These are phyloP conservation scores for Brachyhypopomus gauderio DNA, from an alignment of 2,113 vertebrate genomes.

Conservation along the genomic window DNA sequence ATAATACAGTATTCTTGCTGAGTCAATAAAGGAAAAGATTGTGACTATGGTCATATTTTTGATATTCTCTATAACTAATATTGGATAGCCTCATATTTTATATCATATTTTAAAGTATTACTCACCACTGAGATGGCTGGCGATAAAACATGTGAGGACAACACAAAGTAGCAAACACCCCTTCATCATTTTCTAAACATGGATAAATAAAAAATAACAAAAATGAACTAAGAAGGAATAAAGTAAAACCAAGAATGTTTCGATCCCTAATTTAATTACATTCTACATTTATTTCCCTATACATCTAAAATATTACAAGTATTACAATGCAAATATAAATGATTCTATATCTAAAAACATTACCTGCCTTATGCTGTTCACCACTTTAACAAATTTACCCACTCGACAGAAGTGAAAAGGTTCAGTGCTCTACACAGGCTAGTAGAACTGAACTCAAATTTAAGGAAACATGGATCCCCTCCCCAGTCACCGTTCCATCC, in stretches of 20 bases:
- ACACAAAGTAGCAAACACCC: slow-evolving; percentile 56
- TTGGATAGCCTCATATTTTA: not conserved
- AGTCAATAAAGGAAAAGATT: not conserved
- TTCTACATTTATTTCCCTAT: no score
- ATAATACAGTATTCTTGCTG: not conserved
- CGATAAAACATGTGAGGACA: slow-evolving; percentile 61
- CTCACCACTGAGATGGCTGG: slow-evolving; percentile 68
- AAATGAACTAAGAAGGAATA: not conserved
- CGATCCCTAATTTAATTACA: no score
- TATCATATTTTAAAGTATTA: not conserved
- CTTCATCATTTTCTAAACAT: slow-evolving; percentile 67
- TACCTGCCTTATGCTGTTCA: slow-evolving; percentile 38
- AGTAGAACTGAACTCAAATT: slow-evolving; percentile 10
- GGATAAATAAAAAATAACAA: slow-evolving; percentile 16
- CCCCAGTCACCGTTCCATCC: slow-evolving; percentile 37
- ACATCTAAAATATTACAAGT: not conserved
- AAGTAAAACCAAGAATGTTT: not conserved
- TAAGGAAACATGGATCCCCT: slow-evolving; percentile 28
- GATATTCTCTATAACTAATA: not conserved
- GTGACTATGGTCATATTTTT: not conserved
- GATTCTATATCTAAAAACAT: not conserved
- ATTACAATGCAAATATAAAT: not conserved
- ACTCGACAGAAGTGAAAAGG: slow-evolving; percentile 20
- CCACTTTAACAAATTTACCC: not conserved
- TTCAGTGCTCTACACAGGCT: not conserved